Percentiles rank a stretch among this genome's conserved stretches.
Evolutionary conservation across 2,888 invertebrate species (phyloP).

Genomic region (Stegophylla sp.): DNA sequence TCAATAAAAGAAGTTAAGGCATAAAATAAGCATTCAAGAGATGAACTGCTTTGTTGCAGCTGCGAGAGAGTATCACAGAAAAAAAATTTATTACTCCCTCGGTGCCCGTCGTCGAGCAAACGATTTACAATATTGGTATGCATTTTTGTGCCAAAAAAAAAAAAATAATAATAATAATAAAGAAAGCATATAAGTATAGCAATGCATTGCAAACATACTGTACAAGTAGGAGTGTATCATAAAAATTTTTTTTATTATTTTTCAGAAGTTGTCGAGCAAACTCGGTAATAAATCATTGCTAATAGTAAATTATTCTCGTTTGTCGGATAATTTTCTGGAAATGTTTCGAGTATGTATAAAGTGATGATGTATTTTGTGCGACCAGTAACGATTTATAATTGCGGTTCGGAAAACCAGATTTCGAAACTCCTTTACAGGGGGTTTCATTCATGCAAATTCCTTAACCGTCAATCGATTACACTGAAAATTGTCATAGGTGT

Average conservation of each 20-base stretch:
- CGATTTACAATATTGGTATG: conserved; percentile 19
- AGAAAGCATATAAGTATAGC: too few relatives aligned
- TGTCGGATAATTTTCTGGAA: neutral
- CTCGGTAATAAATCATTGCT: neutral
- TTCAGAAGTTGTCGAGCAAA: neutral
- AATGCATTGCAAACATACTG: too few relatives aligned
- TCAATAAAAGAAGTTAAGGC: neutral
- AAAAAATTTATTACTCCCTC: conserved; percentile 4
- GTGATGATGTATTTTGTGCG: too few relatives aligned
- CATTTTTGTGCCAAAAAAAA: conserved; percentile 6
- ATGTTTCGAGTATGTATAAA: neutral
- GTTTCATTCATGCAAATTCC: too few relatives aligned
- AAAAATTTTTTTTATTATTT: neutral
- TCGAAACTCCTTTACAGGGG: too few relatives aligned
- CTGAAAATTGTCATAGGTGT: too few relatives aligned
- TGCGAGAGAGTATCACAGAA: neutral
- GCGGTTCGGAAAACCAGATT: neutral
- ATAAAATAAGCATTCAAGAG: conserved; percentile 19
- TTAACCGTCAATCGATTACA: too few relatives aligned
- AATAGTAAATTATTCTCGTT: neutral
- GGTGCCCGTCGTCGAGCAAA: neutral
- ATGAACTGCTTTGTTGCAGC: neutral
- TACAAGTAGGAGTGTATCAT: too few relatives aligned
- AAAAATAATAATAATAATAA: too few relatives aligned
- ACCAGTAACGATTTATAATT: neutral